Evolutionary conservation across 2,888 invertebrate genomes (phyloP).

Genomic region (Alsophila aescularia): DNA sequence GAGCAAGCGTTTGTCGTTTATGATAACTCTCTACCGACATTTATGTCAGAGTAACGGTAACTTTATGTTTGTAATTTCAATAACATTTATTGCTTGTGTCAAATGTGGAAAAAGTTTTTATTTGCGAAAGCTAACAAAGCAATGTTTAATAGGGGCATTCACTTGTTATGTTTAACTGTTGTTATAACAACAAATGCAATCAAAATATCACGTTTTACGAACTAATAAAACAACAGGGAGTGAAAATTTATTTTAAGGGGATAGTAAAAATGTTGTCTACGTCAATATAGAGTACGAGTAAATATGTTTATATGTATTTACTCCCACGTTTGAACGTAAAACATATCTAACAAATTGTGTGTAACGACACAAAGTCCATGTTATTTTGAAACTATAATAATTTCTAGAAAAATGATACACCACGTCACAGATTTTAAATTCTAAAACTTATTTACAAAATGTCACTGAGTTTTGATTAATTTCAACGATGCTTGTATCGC

Average conservation of each 20-base stretch:
- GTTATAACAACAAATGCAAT: conserved; percentile 35
- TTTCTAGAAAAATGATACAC: no score
- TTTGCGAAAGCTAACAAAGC: conserved; percentile 8
- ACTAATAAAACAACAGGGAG: conserved; percentile 46
- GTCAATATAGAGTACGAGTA: conserved; percentile 36
- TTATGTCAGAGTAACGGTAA: no score
- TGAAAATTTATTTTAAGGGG: conserved; percentile 46
- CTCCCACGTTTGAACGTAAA: conserved; percentile 20
- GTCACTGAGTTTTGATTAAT: no score
- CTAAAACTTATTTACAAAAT: no score
- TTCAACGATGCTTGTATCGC: no score
- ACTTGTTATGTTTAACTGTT: conserved; percentile 23
- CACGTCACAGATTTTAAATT: no score
- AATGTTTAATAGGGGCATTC: conserved; percentile 16
- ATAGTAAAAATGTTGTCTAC: conserved; percentile 45
- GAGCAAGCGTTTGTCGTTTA: no score
- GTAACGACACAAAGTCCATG: conserved; percentile 16
- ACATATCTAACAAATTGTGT: conserved; percentile 4
- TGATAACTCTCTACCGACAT: no score
- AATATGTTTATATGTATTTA: conserved; percentile 46
- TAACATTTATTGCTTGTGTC: not conserved
- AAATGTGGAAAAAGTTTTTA: conserved; percentile 5
- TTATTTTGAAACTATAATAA: no score
- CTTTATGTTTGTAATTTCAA: not conserved
- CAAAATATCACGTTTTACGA: conserved; percentile 43